Percentiles rank a stretch among this genome's conserved stretches.
Conservation (phyloP, 2,113 vertebrate genomes). For the Oceanodroma tethys region DNA sequence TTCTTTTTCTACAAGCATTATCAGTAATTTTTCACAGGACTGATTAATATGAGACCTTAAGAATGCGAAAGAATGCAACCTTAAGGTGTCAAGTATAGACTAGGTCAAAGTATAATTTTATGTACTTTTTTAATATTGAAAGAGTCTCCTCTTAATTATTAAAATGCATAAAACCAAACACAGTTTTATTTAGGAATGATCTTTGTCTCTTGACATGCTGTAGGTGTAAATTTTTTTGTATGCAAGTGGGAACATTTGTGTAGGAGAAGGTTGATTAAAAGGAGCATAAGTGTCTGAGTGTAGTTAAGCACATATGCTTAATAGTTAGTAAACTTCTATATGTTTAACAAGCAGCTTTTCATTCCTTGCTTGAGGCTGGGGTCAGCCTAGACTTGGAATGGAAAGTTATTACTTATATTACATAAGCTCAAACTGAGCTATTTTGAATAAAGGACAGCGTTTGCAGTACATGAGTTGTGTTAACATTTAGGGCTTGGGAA, state of each 20-base stretch:
- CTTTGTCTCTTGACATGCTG: background rate
- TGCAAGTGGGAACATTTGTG: background rate
- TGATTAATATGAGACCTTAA: background rate
- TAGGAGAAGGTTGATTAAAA: background rate
- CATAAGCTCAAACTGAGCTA: background rate
- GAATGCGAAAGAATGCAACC: background rate
- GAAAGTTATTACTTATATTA: background rate
- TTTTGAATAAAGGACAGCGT: background rate
- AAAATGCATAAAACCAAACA: background rate
- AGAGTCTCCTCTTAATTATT: background rate
- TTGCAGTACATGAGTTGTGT: background rate
- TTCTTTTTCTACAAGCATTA: background rate
- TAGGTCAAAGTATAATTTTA: background rate
- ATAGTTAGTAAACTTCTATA: background rate
- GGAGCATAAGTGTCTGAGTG: background rate
- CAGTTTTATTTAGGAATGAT: background rate
- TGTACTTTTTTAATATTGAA: background rate
- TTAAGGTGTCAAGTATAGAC: background rate
- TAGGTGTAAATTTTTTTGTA: background rate
- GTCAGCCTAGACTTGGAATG: background rate
- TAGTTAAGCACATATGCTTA: background rate
- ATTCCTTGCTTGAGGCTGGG: background rate
- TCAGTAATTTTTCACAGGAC: background rate
- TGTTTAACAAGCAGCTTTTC: background rate
- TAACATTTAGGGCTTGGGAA: background rate